Base-by-base conservation (phyloP, 2,797 vertebrate species). In the Helicolenus hilgendorfi region DNA sequence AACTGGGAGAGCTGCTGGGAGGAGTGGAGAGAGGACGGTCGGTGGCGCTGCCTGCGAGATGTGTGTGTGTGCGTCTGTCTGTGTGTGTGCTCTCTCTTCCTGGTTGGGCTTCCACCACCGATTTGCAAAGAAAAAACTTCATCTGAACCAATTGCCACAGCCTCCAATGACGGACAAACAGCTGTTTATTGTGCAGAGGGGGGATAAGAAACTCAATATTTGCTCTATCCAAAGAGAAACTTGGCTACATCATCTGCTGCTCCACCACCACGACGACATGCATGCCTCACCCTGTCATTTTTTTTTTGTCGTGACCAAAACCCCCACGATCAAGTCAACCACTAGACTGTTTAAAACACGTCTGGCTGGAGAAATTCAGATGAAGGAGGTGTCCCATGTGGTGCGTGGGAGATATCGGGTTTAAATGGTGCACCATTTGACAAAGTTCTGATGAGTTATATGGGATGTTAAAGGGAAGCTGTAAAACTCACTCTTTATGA, bases 1-100 rank as follows among this genome's bases (percentile, higher is more conserved):
- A 85, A 96, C 93, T 94, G 93, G 92, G 89, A 94, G 91, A 91
- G 94, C 45, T 49, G 45, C 94, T 92, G 92, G 93, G 94, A 95
- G 93, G 93, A 94, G 93, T 85, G 86, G 83, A 92, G 86, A 56
- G 88, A 93, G 89, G 88, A 92, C 85, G 91, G 77, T 92, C 91
- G 90, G 86, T 85, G 93, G 87, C 89, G 89, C 91, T 93, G 93
- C 88, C 82, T 92, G 82, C 68, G 85, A 87, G 89, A 45, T 64
- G 63, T 20, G 59, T 78, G 59, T 78, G 24, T 45, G 35, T 64
- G 63, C 13, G 59, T 79, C 58, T 62, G 26, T 45, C 27, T 69
- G 53, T 49, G 77, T 70, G 81, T 73, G 83, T 4, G 22, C 10
- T 27, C 18, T 26, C 84, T 95, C 96, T 97, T 97, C 96, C 96